Evolutionary conservation across 2,888 invertebrate genomes (phyloP), one percentile per base, ranked within the genome.

Genomic region (Xiphydria camelus): DNA sequence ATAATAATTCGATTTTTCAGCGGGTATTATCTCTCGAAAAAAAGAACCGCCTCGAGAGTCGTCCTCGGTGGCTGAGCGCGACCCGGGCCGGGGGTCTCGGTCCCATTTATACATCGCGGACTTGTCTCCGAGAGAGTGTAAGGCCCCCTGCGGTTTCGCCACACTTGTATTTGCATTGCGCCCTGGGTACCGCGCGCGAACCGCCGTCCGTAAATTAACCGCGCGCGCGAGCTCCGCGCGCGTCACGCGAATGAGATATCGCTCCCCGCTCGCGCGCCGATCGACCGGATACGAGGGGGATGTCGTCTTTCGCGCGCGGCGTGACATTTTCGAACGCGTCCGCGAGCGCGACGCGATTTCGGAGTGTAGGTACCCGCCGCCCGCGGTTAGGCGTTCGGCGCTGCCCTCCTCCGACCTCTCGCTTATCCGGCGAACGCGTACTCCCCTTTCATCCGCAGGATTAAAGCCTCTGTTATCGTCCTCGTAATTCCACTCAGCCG

Each of bases 81-180:
- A 37, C 26, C n/a, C n/a, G n/a, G n/a, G n/a, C n/a, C n/a, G n/a
- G n/a, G n/a, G n/a, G n/a, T n/a, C n/a, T n/a, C n/a, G n/a, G n/a
- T n/a, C n/a, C n/a, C 60, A 60, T 59, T 59, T 59, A 49, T 59
- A 59, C 49, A 45, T 42, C 51, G 36, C 60, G 36, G 57, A 51
- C 57, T 60, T 60, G 60, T 59, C 57, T 47, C 57, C 60, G 32
- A 44, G 54, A n/a, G n/a, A 41, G 58, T 58, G 58, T 56, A 58
- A 50, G 61, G 41, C 54, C 55, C 57, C 59, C 59, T 51, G 59
- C 42, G 45, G 59, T 49, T 59, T 59, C 56, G 60, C 58, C 58
- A 59, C 60, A 58, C 59, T 59, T 60, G 49, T 60, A 60, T 59
- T 58, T 56, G 59, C 60, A 59, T 60, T 57, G 43, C 55, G 39